phyloP scores from a whole-genome alignment of 2,888 invertebrate species.

The Pilophorus perplexus region DNA sequence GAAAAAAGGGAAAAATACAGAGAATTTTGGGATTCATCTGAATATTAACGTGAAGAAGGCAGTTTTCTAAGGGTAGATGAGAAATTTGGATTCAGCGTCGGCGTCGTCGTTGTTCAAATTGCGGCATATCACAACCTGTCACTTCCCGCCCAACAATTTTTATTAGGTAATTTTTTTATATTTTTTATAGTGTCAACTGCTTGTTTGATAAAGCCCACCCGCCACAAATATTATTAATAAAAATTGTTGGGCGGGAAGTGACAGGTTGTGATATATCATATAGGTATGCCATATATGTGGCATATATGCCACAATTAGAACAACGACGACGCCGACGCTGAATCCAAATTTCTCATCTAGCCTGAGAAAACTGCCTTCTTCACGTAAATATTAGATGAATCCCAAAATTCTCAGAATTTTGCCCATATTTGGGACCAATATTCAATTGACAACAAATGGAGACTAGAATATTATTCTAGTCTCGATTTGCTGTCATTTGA shows the following conservation, averaged over 20 bases:
- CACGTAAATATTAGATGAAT: not conserved
- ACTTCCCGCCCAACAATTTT: not conserved
- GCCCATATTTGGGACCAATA: no score
- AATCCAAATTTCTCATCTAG: not conserved
- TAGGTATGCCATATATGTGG: no score
- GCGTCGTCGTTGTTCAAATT: not conserved
- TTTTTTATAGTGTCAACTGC: not conserved
- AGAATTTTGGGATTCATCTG: not conserved
- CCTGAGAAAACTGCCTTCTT: not conserved
- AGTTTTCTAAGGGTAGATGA: no score
- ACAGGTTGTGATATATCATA: no score
- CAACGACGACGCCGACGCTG: not conserved
- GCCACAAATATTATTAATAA: slow-evolving; percentile 1
- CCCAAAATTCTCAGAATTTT: no score
- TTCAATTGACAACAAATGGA: no score
- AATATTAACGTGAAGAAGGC: slow-evolving; percentile 7
- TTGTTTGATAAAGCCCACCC: slow-evolving; percentile 5
- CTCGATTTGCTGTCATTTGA: no score
- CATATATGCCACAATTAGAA: no score
- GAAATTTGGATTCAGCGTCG: slow-evolving; percentile 4
- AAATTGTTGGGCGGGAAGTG: not conserved
- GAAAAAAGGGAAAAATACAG: slow-evolving; percentile 9
- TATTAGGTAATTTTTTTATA: not conserved
- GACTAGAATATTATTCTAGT: no score
- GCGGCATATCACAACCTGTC: not conserved